Percentiles rank a stretch among this genome's conserved stretches.
phyloP scores from a whole-genome alignment of 2,113 vertebrate genomes.

The Pelmatolapia mariae region DNA sequence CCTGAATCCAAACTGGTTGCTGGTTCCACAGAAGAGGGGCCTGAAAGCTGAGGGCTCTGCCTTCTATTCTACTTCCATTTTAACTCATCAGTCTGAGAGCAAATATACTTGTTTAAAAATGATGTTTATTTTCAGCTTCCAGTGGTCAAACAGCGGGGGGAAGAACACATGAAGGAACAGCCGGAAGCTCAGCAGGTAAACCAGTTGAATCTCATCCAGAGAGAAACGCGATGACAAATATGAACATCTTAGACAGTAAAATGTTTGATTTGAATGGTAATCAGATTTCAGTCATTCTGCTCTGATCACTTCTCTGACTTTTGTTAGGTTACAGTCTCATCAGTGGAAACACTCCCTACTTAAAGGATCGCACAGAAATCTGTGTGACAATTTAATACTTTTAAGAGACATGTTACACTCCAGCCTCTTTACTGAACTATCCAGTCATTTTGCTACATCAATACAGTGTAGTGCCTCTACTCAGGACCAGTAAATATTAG shows the following conservation, averaged over 20 bases:
- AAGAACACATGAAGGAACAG: not conserved
- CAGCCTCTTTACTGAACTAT: not conserved
- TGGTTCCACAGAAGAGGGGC: not conserved
- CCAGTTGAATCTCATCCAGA: not conserved
- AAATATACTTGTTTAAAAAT: not conserved
- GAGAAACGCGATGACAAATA: not conserved
- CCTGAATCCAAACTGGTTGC: not conserved
- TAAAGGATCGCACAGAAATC: rapidly evolving
- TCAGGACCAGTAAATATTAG: not conserved
- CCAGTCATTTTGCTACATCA: not conserved
- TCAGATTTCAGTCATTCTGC: not conserved
- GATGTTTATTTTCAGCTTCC: not conserved
- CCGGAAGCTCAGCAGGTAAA: constrained; percentile 26
- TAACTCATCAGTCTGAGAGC: not conserved
- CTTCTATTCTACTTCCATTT: not conserved
- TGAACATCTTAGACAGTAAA: not conserved
- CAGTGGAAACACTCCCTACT: not conserved
- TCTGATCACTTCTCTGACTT: not conserved
- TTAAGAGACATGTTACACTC: not conserved
- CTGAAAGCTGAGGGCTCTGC: not conserved
- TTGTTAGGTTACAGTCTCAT: not conserved
- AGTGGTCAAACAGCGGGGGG: not conserved
- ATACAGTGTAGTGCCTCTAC: not conserved
- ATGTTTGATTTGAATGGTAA: not conserved
- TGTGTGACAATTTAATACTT: not conserved